Percentiles rank a stretch among this genome's conserved stretches.
These are phyloP conservation scores for Takifugu rubripes DNA, from an alignment of 2,797 vertebrate genomes.

Conservation along the genomic window DNA sequence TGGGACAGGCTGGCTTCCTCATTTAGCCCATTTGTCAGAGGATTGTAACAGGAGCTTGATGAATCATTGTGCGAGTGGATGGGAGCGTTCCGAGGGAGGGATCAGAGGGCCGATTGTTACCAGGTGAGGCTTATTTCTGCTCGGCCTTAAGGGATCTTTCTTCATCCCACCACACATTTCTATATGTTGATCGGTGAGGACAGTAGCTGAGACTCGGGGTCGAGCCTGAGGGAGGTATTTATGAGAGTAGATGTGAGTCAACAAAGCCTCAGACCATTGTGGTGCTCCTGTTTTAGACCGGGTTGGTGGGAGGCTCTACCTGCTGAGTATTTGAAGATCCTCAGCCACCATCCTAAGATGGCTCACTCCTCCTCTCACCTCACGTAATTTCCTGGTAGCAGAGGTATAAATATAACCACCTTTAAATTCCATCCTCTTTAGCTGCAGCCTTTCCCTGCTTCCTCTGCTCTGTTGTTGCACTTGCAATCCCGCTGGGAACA, in stretches of 20 bases:
- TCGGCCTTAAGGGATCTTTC: neutral
- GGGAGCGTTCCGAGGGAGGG: conserved; percentile 1
- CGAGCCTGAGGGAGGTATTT: conserved; percentile 10
- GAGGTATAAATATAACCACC: neutral
- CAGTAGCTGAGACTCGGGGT: neutral
- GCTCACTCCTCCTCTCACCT: neutral
- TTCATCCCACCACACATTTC: conserved; percentile 1
- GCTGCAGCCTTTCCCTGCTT: neutral
- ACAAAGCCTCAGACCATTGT: neutral
- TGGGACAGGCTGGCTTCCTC: conserved; percentile 52
- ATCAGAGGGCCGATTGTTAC: conserved; percentile 9
- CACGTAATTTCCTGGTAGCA: neutral
- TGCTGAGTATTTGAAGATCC: conserved; percentile 4
- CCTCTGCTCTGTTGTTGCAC: neutral
- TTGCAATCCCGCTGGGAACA: too few species aligned
- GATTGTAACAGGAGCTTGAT: conserved; percentile 39
- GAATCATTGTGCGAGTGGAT: conserved; percentile 27
- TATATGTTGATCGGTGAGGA: conserved; percentile 30
- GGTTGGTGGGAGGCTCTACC: neutral
- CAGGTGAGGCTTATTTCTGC: conserved; percentile 27
- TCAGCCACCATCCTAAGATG: neutral
- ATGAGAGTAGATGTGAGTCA: conserved; percentile 8
- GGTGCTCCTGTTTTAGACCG: neutral
- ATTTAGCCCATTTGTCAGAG: conserved; percentile 64
- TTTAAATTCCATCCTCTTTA: neutral